These are phyloP conservation scores for Apocheima hispidaria DNA, from an alignment of 2,888 invertebrate genomes.

Conservation along the genomic window DNA sequence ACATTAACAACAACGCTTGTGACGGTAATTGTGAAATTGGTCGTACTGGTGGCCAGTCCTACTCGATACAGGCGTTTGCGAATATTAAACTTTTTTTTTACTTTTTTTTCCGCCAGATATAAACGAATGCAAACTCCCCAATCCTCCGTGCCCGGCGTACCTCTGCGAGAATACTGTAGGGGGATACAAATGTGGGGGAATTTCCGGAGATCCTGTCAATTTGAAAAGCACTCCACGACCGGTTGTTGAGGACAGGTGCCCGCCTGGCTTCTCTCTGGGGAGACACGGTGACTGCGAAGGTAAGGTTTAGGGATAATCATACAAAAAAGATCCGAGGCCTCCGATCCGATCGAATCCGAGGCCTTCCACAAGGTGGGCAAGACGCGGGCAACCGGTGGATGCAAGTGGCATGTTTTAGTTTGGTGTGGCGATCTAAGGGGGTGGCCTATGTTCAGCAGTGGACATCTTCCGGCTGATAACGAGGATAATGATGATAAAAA, in stretches of 20 bases:
- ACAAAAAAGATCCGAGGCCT: too few species aligned
- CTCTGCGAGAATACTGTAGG: constrained; percentile 81
- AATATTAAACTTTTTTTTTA: too few species aligned
- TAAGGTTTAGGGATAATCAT: constrained; percentile 45
- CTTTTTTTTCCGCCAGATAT: constrained; percentile 86
- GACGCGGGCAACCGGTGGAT: too few species aligned
- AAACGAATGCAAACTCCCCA: constrained; percentile 90
- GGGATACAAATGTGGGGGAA: constrained; percentile 77
- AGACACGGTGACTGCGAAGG: constrained; percentile 80
- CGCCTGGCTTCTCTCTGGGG: constrained; percentile 80
- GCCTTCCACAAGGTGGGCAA: too few species aligned
- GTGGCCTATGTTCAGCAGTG: too few species aligned
- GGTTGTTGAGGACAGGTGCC: constrained; percentile 75
- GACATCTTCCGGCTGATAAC: too few species aligned
- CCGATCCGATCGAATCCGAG: too few species aligned
- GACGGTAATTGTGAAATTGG: constrained; percentile 67
- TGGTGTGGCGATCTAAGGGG: too few species aligned
- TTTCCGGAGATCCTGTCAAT: constrained; percentile 67
- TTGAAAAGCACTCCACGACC: constrained; percentile 50
- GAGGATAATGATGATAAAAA: too few species aligned
- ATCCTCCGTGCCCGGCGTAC: constrained; percentile 73
- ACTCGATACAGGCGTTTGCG: too few species aligned
- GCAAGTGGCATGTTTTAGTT: too few species aligned
- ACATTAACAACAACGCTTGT: constrained; percentile 80
- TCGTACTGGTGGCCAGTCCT: not conserved